Conservation (phyloP, 2,888 invertebrate species). For the Crocallis elinguaria region DNA sequence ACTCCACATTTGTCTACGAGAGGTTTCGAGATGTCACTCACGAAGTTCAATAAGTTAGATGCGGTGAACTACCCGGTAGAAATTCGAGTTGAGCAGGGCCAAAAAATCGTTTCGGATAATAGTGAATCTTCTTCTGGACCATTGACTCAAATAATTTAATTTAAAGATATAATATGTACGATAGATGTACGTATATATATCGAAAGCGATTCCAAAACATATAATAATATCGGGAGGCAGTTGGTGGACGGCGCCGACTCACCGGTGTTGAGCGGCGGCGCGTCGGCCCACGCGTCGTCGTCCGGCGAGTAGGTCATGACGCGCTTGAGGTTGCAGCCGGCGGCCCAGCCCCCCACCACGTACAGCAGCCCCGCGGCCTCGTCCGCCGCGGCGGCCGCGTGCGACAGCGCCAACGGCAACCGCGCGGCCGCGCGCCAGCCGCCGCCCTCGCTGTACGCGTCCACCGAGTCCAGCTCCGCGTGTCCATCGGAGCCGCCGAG, state of each 20-base stretch:
- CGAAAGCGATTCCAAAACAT: too few relatives aligned
- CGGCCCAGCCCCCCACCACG: slow-evolving; percentile 87
- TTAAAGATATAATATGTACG: too few relatives aligned
- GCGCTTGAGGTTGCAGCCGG: slow-evolving; percentile 83
- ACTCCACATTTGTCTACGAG: too few relatives aligned
- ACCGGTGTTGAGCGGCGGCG: slow-evolving; percentile 86
- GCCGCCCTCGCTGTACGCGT: slow-evolving; percentile 84
- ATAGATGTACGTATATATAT: too few relatives aligned
- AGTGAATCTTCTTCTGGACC: too few relatives aligned
- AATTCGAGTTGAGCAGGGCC: too few relatives aligned
- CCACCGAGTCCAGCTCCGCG: slow-evolving; percentile 88
- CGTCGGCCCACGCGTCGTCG: slow-evolving; percentile 86
- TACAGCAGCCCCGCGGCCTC: slow-evolving; percentile 81
- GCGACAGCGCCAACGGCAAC: slow-evolving; percentile 86
- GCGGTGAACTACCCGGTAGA: too few relatives aligned
- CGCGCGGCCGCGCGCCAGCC: slow-evolving; percentile 57
- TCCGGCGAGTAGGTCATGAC: slow-evolving; percentile 89
- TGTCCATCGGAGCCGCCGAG: slow-evolving; percentile 94
- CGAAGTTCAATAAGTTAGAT: too few relatives aligned
- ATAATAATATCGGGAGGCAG: too few relatives aligned
- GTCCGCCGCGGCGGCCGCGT: slow-evolving; percentile 88
- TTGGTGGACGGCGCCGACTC: slow-evolving; percentile 68
- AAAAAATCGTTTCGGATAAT: too few relatives aligned
- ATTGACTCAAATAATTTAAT: too few relatives aligned
- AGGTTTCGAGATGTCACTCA: too few relatives aligned